A percentile compares a stretch with the other conserved stretches of the same genome.
phyloP scores from a whole-genome alignment of 2,888 invertebrate genomes.

The Ferrisia virgata region DNA sequence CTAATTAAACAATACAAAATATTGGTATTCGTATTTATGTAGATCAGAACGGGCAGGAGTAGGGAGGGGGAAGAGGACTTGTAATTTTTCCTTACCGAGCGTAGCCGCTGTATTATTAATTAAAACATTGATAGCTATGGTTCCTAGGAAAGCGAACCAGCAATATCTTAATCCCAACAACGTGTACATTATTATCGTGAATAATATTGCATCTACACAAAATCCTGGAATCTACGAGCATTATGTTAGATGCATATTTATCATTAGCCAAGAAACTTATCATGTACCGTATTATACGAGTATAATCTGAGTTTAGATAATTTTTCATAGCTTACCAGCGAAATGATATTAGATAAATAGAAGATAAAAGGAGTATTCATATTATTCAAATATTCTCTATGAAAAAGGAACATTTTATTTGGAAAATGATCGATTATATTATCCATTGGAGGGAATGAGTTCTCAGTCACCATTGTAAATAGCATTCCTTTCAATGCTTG shows the following conservation, averaged over 20 bases:
- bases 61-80: no score
- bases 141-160: not conserved
- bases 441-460: slow-evolving; percentile 89
- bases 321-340: slow-evolving; percentile 70
- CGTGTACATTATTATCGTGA: not conserved
- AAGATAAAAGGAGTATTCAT: slow-evolving; percentile 77
- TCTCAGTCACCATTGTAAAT: slow-evolving; percentile 84
- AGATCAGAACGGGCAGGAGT: no score
- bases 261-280: no score
- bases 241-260: no score
- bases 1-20: not conserved
- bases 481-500: slow-evolving; percentile 84
- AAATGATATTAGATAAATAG: slow-evolving; percentile 73
- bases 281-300: no score
- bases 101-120: not conserved
- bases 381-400: slow-evolving; percentile 79
- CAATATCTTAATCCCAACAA: not conserved
- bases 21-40: no score
- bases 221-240: not conserved
- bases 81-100: not conserved
- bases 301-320: no score
- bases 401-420: slow-evolving; percentile 72
- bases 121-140: not conserved
- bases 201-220: not conserved
- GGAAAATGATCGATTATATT: slow-evolving; percentile 82